These are phyloP conservation scores for Asarcornis scutulata DNA, from an alignment of 2,113 vertebrate species.

Conservation along the genomic window DNA sequence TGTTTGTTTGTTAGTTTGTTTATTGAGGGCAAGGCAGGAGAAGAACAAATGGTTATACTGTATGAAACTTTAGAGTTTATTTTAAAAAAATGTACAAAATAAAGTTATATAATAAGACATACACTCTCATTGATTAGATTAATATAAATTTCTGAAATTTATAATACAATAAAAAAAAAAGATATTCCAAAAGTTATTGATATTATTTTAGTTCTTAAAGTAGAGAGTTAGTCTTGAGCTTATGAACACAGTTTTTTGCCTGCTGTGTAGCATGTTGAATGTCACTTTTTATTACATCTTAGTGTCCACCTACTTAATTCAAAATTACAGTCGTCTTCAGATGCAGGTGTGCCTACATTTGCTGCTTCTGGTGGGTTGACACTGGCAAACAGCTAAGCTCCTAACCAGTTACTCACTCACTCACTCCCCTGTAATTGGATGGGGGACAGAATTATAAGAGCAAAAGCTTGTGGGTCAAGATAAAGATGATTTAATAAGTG, in stretches of 20 bases:
- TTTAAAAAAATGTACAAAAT: neutral
- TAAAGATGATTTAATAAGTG: neutral
- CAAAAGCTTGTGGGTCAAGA: neutral
- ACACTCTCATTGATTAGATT: neutral
- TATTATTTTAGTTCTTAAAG: neutral
- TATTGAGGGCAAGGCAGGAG: neutral
- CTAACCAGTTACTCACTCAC: neutral
- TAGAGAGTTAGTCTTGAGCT: neutral
- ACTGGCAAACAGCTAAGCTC: neutral
- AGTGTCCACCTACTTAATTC: neutral
- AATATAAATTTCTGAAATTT: neutral
- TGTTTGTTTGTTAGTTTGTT: too few relatives aligned
- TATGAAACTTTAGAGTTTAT: neutral
- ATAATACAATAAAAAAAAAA: neutral
- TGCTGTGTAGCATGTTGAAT: neutral
- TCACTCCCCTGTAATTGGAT: neutral
- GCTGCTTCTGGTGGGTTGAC: neutral
- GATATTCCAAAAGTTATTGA: neutral
- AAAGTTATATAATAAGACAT: neutral
- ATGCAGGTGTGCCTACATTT: neutral
- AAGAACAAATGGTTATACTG: neutral
- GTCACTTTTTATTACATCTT: neutral
- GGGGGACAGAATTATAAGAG: neutral
- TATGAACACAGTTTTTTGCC: neutral
- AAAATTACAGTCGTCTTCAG: neutral